Percentiles rank a stretch among this genome's conserved stretches.
phyloP scores from a whole-genome alignment of 1,140 invertebrate genomes.

The Trialeurodes vaporariorum region DNA sequence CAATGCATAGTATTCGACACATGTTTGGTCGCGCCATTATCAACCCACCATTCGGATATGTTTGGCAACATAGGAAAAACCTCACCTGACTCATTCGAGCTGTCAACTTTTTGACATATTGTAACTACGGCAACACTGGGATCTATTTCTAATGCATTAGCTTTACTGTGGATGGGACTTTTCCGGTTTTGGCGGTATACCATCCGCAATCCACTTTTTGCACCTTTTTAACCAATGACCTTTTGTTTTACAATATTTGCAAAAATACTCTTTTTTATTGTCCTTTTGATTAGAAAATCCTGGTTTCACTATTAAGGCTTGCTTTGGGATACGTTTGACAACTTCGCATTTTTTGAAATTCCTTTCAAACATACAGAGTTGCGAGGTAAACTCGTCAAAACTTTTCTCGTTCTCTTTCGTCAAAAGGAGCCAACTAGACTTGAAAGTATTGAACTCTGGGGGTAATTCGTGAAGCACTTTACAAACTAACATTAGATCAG shows the following conservation, averaged over 20 bases:
- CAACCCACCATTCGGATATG: conserved; percentile 29
- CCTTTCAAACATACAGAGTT: conserved; percentile 24
- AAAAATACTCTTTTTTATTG: too few relatives aligned
- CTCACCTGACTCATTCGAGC: conserved; percentile 18
- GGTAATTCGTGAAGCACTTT: conserved; percentile 25
- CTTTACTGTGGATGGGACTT: neutral
- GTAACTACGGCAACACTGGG: conserved; percentile 16
- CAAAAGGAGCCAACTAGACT: conserved; percentile 27
- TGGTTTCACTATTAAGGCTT: conserved; percentile 20
- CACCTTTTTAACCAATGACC: conserved; percentile 25
- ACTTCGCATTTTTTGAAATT: conserved; percentile 22
- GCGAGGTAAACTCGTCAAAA: conserved; percentile 24
- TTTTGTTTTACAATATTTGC: conserved; percentile 2
- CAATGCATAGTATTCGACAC: conserved; percentile 21
- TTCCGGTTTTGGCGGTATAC: conserved; percentile 24
- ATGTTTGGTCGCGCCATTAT: conserved; percentile 30
- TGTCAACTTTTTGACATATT: conserved; percentile 7
- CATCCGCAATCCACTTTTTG: conserved; percentile 28
- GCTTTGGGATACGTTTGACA: conserved; percentile 17
- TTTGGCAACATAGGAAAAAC: too few relatives aligned
- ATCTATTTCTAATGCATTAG: neutral
- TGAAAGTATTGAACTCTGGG: conserved; percentile 23
- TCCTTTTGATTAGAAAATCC: too few relatives aligned
- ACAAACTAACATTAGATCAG: conserved; percentile 25
- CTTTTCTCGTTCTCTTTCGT: conserved; percentile 23